Conservation (phyloP, 2,113 vertebrate species). For the Rattus norvegicus region DNA sequence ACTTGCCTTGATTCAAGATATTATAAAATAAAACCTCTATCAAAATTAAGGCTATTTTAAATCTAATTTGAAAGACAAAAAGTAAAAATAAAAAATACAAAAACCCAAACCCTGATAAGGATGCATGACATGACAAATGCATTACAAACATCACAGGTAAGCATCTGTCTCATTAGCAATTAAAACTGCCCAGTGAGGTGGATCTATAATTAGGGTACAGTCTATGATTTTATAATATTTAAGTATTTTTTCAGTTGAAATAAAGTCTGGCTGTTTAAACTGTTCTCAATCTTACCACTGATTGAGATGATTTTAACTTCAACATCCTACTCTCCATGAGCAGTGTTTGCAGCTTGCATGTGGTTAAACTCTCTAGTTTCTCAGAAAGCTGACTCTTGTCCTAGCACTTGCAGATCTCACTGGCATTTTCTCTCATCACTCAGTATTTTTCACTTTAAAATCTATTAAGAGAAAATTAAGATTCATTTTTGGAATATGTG, state of each 20-base stretch:
- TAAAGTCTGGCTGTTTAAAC: neutral
- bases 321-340: neutral
- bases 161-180: neutral
- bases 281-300: neutral
- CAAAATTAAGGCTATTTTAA: neutral
- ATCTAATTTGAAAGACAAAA: neutral
- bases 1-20: neutral
- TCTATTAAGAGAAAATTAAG: conserved; percentile 34
- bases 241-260: neutral
- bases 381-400: neutral
- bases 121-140: neutral
- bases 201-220: neutral
- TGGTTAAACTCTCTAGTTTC: neutral
- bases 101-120: neutral
- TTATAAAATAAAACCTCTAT: neutral
- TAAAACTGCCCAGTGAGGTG: neutral
- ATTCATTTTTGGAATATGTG: neutral
- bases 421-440: neutral
- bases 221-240: neutral
- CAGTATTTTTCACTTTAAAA: conserved; percentile 40
- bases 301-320: neutral
- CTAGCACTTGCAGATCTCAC: neutral
- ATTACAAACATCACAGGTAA: neutral
- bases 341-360: neutral
- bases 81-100: neutral